Evolutionary conservation across 1,140 invertebrate species (phyloP).

Genomic region (Bombus confusus): DNA sequence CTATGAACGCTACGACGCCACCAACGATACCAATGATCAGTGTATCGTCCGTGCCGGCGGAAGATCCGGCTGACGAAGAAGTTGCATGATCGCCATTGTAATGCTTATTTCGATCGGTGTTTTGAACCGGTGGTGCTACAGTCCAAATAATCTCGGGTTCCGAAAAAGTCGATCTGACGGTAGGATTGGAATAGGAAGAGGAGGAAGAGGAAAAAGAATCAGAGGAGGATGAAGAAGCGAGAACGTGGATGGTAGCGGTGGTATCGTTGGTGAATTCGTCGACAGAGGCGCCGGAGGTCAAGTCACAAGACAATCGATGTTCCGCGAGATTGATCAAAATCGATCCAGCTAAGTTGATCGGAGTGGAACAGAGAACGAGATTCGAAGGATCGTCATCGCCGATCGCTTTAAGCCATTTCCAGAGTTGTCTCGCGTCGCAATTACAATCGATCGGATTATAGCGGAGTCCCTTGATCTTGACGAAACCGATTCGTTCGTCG

Average conservation of each 20-base stretch:
- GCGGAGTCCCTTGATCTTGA: slow-evolving; percentile 88
- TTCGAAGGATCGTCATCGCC: slow-evolving; percentile 74
- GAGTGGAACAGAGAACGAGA: slow-evolving; percentile 84
- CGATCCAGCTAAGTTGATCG: slow-evolving; percentile 86
- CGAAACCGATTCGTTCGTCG: slow-evolving; percentile 89
- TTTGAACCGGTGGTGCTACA: slow-evolving; percentile 85
- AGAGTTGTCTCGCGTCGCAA: slow-evolving; percentile 90
- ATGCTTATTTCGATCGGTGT: slow-evolving; percentile 79
- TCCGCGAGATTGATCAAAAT: slow-evolving; percentile 88
- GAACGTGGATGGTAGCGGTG: slow-evolving; percentile 66
- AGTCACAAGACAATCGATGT: slow-evolving; percentile 90
- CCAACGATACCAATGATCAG: slow-evolving; percentile 96
- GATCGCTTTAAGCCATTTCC: slow-evolving; percentile 87
- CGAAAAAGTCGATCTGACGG: slow-evolving; percentile 83
- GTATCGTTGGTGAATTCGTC: slow-evolving; percentile 71
- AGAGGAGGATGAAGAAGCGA: background rate
- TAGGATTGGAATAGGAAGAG: background rate
- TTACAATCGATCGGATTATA: slow-evolving; percentile 93
- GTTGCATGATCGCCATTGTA: slow-evolving; percentile 81
- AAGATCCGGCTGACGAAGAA: slow-evolving; percentile 70
- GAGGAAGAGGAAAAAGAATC: background rate
- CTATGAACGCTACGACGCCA: slow-evolving; percentile 94
- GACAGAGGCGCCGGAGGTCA: slow-evolving; percentile 55
- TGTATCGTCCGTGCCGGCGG: slow-evolving; percentile 92
- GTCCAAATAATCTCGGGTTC: slow-evolving; percentile 95